A percentile compares a stretch with the other conserved stretches of the same genome.
phyloP scores from a whole-genome alignment of 2,797 vertebrate genomes.

The Enteromius thamalakanensis region DNA sequence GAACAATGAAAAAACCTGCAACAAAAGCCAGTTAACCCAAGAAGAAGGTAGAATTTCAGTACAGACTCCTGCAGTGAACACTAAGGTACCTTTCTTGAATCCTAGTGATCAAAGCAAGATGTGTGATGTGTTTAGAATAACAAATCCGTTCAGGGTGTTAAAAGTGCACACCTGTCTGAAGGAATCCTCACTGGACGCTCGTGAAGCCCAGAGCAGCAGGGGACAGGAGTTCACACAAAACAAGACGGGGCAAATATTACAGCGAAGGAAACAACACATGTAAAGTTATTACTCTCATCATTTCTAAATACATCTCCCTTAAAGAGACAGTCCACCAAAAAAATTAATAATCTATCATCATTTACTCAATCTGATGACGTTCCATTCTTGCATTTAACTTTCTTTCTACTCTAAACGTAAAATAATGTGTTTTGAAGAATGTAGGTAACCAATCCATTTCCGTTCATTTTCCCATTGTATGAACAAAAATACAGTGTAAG shows the following conservation, averaged over 20 bases:
- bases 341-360: neutral
- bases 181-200: constrained; percentile 40
- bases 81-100: constrained; percentile 31
- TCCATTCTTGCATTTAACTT: neutral
- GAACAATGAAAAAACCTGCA: neutral
- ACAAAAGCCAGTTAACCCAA: neutral
- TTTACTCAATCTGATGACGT: neutral
- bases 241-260: constrained; percentile 59
- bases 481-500: neutral
- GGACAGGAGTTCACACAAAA: constrained; percentile 63
- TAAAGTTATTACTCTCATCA: constrained; percentile 28
- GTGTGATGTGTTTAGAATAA: constrained; percentile 20
- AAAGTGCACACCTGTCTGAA: constrained; percentile 13
- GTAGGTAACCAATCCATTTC: neutral
- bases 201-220: constrained; percentile 19
- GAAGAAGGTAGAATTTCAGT: neutral
- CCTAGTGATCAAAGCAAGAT: neutral
- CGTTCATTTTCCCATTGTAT: neutral
- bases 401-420: neutral
- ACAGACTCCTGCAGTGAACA: constrained; percentile 8
- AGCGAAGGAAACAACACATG: constrained; percentile 63
- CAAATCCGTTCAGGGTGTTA: constrained; percentile 1
- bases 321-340: neutral
- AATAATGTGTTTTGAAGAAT: constrained; percentile 5
- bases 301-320: neutral